A percentile compares a stretch with the other conserved stretches of the same genome.
Conservation (phyloP, 2,113 vertebrate species). For the Toxostoma redivivum region DNA sequence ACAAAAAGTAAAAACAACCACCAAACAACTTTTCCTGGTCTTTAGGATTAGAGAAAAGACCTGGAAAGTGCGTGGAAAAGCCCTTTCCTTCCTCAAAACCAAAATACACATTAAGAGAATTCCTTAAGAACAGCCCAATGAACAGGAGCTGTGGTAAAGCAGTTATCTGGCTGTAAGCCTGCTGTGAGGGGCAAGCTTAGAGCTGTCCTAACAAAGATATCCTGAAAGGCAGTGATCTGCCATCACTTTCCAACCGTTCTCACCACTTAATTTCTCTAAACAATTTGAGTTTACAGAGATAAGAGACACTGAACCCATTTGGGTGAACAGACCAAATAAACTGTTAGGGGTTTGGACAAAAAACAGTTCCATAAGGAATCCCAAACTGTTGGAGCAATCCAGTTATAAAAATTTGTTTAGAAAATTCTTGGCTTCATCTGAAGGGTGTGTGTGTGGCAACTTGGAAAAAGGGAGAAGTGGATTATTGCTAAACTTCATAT, state of each 20-base stretch:
- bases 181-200: not conserved
- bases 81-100: not conserved
- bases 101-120: not conserved
- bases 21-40: not conserved
- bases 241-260: not conserved
- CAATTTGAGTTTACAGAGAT: not conserved
- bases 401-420: not conserved
- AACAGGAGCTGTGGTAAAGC: not conserved
- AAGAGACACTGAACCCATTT: not conserved
- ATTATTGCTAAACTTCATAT: not conserved
- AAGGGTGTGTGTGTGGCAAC: not conserved
- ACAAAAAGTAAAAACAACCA: rapidly evolving
- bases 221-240: not conserved
- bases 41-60: not conserved
- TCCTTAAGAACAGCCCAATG: not conserved
- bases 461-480: not conserved
- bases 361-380: not conserved
- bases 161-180: not conserved
- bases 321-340: not conserved
- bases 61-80: not conserved
- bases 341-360: not conserved
- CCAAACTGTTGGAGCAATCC: not conserved
- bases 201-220: not conserved
- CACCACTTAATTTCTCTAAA: not conserved
- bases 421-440: not conserved